Evolutionary conservation across 2,888 invertebrate genomes (phyloP).

Genomic region (Agrotis clavis): DNA sequence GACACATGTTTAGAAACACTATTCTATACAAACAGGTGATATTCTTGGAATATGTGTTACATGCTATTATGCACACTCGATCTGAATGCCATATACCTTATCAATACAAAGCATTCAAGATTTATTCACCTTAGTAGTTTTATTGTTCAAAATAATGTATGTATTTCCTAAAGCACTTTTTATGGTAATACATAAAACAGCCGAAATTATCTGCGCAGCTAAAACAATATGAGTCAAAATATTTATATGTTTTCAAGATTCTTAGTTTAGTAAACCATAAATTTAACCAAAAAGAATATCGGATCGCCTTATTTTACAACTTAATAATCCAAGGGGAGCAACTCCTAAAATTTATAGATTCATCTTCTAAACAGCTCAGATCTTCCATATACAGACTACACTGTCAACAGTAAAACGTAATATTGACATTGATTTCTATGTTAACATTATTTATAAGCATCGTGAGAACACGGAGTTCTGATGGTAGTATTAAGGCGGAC

Average conservation of each 20-base stretch:
- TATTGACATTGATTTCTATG: conserved; percentile 53
- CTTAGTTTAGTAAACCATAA: conserved; percentile 12
- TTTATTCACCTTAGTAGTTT: conserved; percentile 24
- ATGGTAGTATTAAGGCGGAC: conserved; percentile 45
- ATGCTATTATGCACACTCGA: conserved; percentile 36
- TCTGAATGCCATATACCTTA: conserved; percentile 34
- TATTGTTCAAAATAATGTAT: conserved; percentile 18
- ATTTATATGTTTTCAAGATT: not conserved
- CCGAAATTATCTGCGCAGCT: conserved; percentile 16
- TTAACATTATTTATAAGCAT: conserved; percentile 54
- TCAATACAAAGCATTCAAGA: conserved; percentile 19
- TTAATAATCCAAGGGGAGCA: conserved; percentile 27
- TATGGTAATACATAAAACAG: conserved; percentile 17
- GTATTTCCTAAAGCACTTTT: conserved; percentile 14
- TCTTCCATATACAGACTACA: conserved; percentile 23
- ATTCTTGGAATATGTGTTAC: conserved; percentile 54
- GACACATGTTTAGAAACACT: conserved; percentile 54
- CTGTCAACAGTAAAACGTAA: conserved; percentile 42
- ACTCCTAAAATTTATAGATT: conserved; percentile 27
- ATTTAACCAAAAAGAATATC: conserved; percentile 5
- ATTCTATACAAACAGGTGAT: conserved; percentile 59
- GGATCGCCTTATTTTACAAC: conserved; percentile 31
- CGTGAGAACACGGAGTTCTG: conserved; percentile 69
- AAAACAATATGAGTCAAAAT: conserved; percentile 17
- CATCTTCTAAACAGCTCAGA: conserved; percentile 21